Percentiles rank a stretch among this genome's conserved stretches.
These are phyloP conservation scores for Drosophila athabasca DNA, from an alignment of 1,140 invertebrate species.

Conservation along the genomic window DNA sequence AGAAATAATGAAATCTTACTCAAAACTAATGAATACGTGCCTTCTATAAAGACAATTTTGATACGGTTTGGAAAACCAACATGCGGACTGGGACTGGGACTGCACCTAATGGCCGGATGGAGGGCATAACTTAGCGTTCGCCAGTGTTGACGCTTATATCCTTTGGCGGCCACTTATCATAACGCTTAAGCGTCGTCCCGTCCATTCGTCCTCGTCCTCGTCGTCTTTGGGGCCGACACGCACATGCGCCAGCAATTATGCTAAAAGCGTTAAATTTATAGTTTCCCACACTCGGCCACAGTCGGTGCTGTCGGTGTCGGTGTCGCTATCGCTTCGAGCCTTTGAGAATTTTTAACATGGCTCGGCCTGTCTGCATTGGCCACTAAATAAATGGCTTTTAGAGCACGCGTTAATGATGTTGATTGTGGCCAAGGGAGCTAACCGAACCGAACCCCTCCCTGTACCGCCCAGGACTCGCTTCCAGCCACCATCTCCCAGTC, in stretches of 20 bases:
- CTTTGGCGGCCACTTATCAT: conserved; percentile 70
- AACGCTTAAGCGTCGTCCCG: conserved; percentile 44
- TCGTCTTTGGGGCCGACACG: conserved; percentile 42
- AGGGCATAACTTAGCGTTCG: conserved; percentile 61
- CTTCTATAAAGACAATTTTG: no score
- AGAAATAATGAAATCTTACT: no score
- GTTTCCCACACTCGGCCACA: conserved; percentile 49
- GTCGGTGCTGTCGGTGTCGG: conserved; percentile 4
- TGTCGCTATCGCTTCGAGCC: neutral
- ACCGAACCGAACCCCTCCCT: neutral
- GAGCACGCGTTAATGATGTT: conserved; percentile 81
- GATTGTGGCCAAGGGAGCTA: conserved; percentile 66
- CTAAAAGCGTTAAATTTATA: conserved; percentile 81
- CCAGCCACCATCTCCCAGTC: no score
- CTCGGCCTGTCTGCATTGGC: conserved; percentile 60
- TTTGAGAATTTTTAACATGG: conserved; percentile 62
- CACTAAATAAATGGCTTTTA: conserved; percentile 78
- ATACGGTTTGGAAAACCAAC: conserved; percentile 54
- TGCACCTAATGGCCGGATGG: conserved; percentile 49
- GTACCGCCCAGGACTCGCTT: neutral
- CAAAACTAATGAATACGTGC: no score
- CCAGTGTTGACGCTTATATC: conserved; percentile 71
- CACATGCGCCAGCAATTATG: conserved; percentile 76
- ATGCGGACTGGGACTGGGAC: conserved; percentile 1
- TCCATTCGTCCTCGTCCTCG: no score